Base-by-base conservation (phyloP, 2,888 invertebrate species). In the Ecliptopera silaceata region DNA sequence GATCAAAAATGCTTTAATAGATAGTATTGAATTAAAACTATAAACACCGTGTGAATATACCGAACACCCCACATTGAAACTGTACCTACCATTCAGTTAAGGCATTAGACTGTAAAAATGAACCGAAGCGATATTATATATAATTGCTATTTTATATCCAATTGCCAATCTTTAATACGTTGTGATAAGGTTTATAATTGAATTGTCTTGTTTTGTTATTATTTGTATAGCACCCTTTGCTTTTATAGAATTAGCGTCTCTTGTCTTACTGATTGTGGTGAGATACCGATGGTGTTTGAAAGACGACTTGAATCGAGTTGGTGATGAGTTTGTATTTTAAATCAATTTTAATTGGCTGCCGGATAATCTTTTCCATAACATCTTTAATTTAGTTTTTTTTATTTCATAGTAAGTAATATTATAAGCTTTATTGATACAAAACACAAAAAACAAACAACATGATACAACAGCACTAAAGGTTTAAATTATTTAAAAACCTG, bases 51-150 rank as follows among this genome's bases (percentile, higher is more conserved):
- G 65, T 60, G 65, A 65, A 65, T 48, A 38, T 31, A 18, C 36
- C 59, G 73, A 41, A 22, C 26, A 75, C 71, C 77, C 52, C 17
- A 48, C 12, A 75, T 80, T 76, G 76, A 75, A 76, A 74, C 77
- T 74, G 74, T 74, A 74, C 64, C 70, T 63, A 66, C 72, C 61
- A 87, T 88, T 86, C 80, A 87, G 68, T 67, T 66, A 70, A 88
- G 85, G 89, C 85, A 86, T 82, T 75, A 84, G 86, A 76, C 80
- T 80, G 86, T 82, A 86, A 89, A 88, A 85, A 87, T 84, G 82
- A 81, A 85, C 84, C 79, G 82, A 88, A 86, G 80, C 83, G 80
- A 80, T 83, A 83, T 84, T 81, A 74, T 74, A 71, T 76, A 74
- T 74, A 74, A 74, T 79, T 79, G 72, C 65, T 63, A 67, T 65